These are phyloP conservation scores for Zaprionus africanus DNA, from an alignment of 1,140 invertebrate genomes.

Conservation along the genomic window DNA sequence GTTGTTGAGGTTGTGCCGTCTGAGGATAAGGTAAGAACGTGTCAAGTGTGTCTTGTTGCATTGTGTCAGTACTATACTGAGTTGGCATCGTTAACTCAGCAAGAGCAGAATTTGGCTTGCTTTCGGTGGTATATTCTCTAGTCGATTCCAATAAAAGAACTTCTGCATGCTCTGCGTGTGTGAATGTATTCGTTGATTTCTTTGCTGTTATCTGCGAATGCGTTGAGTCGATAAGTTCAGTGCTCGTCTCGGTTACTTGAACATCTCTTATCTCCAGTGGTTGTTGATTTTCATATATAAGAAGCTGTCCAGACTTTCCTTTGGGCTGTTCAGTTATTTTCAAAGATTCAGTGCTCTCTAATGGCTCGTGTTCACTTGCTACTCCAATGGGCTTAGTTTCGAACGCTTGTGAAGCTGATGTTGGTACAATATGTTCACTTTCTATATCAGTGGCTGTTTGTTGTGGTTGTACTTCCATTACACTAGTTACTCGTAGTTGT, in stretches of 20 bases:
- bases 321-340: constrained; percentile 33
- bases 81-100: constrained; percentile 50
- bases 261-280: constrained; percentile 63
- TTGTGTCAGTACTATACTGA: constrained; percentile 44
- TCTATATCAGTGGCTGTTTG: constrained; percentile 27
- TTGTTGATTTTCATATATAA: constrained; percentile 46
- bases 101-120: constrained; percentile 34
- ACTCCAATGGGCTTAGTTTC: constrained; percentile 56
- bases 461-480: constrained; percentile 49
- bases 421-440: constrained; percentile 13
- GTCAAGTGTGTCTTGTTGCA: constrained; percentile 56
- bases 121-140: constrained; percentile 12
- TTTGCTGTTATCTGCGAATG: constrained; percentile 18
- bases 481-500: constrained; percentile 45
- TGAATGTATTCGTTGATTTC: constrained; percentile 32
- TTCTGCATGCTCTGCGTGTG: constrained; percentile 45
- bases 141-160: constrained; percentile 51
- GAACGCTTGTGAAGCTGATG: constrained; percentile 23
- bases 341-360: constrained; percentile 32
- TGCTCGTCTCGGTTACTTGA: constrained; percentile 53
- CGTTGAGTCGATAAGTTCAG: constrained; percentile 14
- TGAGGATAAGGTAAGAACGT: constrained; percentile 29
- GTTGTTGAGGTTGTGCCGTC: constrained; percentile 21
- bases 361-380: constrained; percentile 19
- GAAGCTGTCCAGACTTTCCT: constrained; percentile 30